Percentiles rank a stretch among this genome's conserved stretches.
phyloP scores from a whole-genome alignment of 64 coral and sea anemone genomes.

The Anthopleura sola region DNA sequence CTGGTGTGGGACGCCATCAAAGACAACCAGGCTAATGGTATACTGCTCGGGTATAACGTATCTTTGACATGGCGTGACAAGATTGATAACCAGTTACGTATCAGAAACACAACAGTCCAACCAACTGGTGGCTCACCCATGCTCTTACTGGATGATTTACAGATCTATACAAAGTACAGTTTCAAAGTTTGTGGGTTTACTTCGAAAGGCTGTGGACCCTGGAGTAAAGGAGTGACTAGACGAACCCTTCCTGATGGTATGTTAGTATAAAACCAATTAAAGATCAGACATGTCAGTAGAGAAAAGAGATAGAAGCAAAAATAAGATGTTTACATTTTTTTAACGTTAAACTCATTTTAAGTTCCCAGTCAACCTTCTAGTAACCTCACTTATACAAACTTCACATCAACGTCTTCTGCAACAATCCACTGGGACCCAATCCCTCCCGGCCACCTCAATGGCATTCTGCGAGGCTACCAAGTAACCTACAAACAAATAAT shows the following conservation, averaged over 20 bases:
- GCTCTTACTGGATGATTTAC: not conserved
- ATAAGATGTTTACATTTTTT: no score
- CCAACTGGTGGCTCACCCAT: not conserved
- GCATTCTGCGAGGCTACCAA: constrained; percentile 51
- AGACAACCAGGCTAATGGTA: constrained; percentile 27
- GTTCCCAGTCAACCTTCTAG: constrained; percentile 40
- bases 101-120: not conserved
- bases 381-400: constrained; percentile 15
- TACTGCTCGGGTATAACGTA: constrained; percentile 67
- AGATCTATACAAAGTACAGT: constrained; percentile 22
- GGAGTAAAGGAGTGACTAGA: not conserved
- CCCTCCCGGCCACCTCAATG: constrained; percentile 54
- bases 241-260: constrained; percentile 49
- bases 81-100: not conserved
- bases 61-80: constrained; percentile 23
- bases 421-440: constrained; percentile 51
- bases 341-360: no score
- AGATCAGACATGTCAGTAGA: no score
- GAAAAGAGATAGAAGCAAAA: no score
- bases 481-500: constrained; percentile 31
- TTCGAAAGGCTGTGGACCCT: constrained; percentile 67
- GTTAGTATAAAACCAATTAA: not conserved
- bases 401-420: constrained; percentile 43
- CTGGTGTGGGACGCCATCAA: constrained; percentile 54
- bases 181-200: constrained; percentile 47